phyloP scores from a whole-genome alignment of 1,140 invertebrate genomes.

The Physella acuta region DNA sequence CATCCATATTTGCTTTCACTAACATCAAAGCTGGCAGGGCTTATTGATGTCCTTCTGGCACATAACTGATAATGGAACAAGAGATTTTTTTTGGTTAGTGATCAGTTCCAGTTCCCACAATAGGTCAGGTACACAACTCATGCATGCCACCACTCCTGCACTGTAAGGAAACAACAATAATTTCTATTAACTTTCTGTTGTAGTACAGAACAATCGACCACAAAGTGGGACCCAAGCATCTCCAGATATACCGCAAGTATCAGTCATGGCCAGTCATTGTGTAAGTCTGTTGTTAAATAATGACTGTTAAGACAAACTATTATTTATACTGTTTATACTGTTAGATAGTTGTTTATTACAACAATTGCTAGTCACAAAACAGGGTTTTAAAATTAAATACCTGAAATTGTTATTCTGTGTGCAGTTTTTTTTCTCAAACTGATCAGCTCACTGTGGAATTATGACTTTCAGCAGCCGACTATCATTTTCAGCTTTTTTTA shows the following conservation, averaged over 20 bases:
- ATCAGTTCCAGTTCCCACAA: background rate
- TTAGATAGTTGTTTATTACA: background rate
- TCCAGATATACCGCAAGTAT: constrained; percentile 50
- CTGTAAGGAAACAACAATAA: background rate
- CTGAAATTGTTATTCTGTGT: background rate
- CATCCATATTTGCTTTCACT: background rate
- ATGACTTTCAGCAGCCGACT: background rate
- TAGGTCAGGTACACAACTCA: background rate
- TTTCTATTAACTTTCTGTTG: constrained; percentile 21
- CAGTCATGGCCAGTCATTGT: constrained; percentile 41
- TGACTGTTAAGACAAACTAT: background rate
- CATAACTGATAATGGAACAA: background rate
- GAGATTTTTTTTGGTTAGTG: background rate
- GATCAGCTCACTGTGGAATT: no score
- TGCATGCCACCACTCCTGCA: background rate
- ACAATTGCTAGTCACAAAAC: background rate
- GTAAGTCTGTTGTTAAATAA: constrained; percentile 33
- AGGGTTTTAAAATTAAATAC: background rate
- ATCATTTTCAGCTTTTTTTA: background rate
- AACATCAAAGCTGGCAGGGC: background rate
- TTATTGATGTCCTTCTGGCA: background rate
- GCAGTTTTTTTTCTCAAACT: background rate
- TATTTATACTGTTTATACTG: background rate
- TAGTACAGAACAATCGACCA: constrained; percentile 56
- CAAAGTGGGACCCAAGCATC: constrained; percentile 42